phyloP scores from a whole-genome alignment of 1,140 invertebrate species.

The Lucilia cuprina region DNA sequence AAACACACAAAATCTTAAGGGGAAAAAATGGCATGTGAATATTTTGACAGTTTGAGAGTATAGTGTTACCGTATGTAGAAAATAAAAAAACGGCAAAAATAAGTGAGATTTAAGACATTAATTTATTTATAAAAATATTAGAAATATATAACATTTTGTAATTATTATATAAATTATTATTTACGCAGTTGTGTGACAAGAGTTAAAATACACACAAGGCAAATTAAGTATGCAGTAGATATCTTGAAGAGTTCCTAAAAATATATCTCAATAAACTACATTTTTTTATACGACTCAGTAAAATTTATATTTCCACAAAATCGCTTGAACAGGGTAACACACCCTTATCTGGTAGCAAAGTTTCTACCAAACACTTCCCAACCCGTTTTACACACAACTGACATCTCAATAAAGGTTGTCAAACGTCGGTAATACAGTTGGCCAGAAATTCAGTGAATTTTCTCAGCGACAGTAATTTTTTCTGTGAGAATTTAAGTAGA shows the following conservation, averaged over 20 bases:
- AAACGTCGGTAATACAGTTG: background rate
- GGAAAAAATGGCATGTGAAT: conserved; percentile 5
- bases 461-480: background rate
- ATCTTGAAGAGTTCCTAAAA: too few species aligned
- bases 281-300: too few species aligned
- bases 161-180: too few species aligned
- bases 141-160: too few species aligned
- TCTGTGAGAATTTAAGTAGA: conserved; percentile 19
- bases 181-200: too few species aligned
- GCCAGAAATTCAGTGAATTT: background rate
- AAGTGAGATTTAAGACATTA: background rate
- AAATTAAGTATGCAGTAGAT: too few species aligned
- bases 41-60: background rate
- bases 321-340: background rate
- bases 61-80: background rate
- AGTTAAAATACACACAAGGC: too few species aligned
- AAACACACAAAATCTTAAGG: background rate
- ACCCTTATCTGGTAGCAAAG: too few species aligned
- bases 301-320: too few species aligned
- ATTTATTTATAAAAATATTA: too few species aligned
- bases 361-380: background rate
- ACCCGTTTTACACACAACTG: background rate
- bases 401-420: background rate
- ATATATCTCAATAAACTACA: too few species aligned
- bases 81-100: background rate